Percentiles rank a stretch among this genome's conserved stretches.
Evolutionary conservation across 2,888 invertebrate genomes (phyloP).

Genomic region (Athrips mouffetella): DNA sequence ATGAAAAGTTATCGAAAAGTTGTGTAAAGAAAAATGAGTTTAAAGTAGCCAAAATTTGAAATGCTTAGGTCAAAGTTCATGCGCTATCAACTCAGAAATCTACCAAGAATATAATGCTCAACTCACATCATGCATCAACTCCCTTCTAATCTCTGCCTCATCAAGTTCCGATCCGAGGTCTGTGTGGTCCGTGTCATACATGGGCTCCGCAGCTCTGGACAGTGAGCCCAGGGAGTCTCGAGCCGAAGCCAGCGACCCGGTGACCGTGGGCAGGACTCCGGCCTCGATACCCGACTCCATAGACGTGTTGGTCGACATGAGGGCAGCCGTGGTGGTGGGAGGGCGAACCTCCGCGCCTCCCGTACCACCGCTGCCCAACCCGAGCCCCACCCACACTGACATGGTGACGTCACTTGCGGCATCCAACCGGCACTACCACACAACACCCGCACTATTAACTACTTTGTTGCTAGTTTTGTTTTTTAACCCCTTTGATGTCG

Average conservation of each 20-base stretch:
- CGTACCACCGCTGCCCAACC: conserved; percentile 62
- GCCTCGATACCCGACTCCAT: conserved; percentile 83
- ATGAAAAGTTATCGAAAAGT: too few relatives aligned
- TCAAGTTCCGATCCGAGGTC: conserved; percentile 88
- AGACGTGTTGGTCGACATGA: conserved; percentile 71
- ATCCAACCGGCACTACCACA: conserved; percentile 52
- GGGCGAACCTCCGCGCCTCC: conserved; percentile 50
- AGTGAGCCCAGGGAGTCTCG: conserved; percentile 78
- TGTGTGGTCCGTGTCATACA: conserved; percentile 88
- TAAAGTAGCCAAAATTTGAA: too few relatives aligned
- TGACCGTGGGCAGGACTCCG: conserved; percentile 84
- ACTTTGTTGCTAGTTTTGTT: not conserved
- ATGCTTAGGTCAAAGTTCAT: too few relatives aligned
- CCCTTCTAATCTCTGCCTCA: conserved; percentile 86
- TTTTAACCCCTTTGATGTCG: not conserved
- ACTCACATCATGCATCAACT: conserved; percentile 89
- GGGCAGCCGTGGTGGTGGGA: conserved; percentile 57
- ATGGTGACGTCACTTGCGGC: conserved; percentile 58
- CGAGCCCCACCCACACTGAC: conserved; percentile 70
- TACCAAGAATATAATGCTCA: too few relatives aligned
- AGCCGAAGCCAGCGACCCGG: conserved; percentile 80
- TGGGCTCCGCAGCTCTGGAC: conserved; percentile 79
- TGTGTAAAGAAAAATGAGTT: too few relatives aligned
- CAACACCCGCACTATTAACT: not conserved
- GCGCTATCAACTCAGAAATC: too few relatives aligned